Evolutionary conservation across 2,888 invertebrate genomes (phyloP).

Genomic region (Deroplatys truncata): DNA sequence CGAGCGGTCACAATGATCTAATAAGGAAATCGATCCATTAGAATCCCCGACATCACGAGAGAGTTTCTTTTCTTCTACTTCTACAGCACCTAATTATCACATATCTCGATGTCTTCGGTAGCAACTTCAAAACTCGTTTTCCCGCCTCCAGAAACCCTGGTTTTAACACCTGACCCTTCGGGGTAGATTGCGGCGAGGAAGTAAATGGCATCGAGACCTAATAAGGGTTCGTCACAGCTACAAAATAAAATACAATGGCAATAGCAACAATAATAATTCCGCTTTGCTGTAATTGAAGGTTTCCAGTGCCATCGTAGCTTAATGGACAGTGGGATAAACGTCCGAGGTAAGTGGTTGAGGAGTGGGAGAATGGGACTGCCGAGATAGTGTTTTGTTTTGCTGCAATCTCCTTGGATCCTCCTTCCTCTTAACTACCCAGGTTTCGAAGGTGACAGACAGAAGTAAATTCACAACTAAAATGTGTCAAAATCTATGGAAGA

Average conservation of each 20-base stretch:
- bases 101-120: background rate
- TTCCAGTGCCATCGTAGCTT: background rate
- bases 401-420: too few relatives aligned
- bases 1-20: too few relatives aligned
- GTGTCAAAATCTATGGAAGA: too few relatives aligned
- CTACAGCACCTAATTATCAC: background rate
- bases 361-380: background rate
- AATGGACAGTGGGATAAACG: background rate
- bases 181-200: background rate
- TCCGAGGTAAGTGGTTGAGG: background rate
- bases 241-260: background rate
- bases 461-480: too few relatives aligned
- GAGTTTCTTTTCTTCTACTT: background rate
- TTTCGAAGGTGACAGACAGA: too few relatives aligned
- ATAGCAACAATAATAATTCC: background rate
- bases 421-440: too few relatives aligned
- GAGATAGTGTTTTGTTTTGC: background rate
- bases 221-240: background rate
- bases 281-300: background rate
- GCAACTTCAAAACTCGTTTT: background rate
- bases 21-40: background rate
- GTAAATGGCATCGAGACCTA: background rate
- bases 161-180: background rate
- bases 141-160: background rate
- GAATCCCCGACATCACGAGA: background rate